Percentiles rank a stretch among this genome's conserved stretches.
Conservation (phyloP, 1,140 invertebrate species). For the Leguminivora glycinivorella region DNA sequence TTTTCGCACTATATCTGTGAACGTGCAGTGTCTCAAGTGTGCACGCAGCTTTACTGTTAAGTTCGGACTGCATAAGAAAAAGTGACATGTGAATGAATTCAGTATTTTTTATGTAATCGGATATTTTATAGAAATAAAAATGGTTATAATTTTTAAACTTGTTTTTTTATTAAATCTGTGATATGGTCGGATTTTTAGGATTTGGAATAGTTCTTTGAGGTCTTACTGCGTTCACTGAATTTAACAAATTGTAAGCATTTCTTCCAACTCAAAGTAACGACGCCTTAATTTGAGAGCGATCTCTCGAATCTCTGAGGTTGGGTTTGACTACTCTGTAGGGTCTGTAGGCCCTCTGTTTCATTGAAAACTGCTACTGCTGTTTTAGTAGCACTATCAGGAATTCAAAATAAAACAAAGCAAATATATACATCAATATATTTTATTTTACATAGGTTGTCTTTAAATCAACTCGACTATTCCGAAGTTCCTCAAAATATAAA, state of each 20-base stretch:
- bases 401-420: slow-evolving; percentile 52
- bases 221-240: too few species aligned
- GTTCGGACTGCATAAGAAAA: slow-evolving; percentile 8
- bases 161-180: slow-evolving; percentile 9
- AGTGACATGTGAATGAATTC: slow-evolving; percentile 26
- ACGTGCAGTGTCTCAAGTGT: too few species aligned
- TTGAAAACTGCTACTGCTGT: too few species aligned
- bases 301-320: too few species aligned
- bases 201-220: too few species aligned
- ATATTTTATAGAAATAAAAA: slow-evolving; percentile 28
- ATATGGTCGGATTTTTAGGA: too few species aligned
- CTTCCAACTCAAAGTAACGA: too few species aligned
- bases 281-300: too few species aligned
- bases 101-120: slow-evolving; percentile 22
- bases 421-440: slow-evolving; percentile 78
- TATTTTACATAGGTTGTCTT: slow-evolving; percentile 79
- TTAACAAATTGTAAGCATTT: too few species aligned
- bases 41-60: not conserved
- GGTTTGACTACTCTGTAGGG: too few species aligned
- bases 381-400: not conserved
- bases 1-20: too few species aligned
- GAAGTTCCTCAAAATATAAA: slow-evolving; percentile 79
- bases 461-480: slow-evolving; percentile 78
- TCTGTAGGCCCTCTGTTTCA: too few species aligned
- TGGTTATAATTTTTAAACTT: slow-evolving; percentile 15